phyloP scores from a whole-genome alignment of 2,113 vertebrate species.

The Oostethus manadensis region DNA sequence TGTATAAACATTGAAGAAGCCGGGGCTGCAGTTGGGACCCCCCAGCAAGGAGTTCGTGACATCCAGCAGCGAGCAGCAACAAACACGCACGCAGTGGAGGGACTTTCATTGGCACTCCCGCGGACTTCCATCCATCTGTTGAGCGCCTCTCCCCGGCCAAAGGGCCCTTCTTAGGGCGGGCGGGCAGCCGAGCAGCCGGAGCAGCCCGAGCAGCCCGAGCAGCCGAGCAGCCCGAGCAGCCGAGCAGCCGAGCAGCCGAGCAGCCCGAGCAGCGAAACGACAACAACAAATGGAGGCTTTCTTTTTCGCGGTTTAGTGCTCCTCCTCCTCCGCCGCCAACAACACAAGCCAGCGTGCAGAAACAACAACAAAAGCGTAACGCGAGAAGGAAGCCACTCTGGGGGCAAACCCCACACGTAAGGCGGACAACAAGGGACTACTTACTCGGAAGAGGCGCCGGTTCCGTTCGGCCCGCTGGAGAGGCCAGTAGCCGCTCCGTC shows the following conservation, averaged over 20 bases:
- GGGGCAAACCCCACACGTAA: constrained; percentile 15
- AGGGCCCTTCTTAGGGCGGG: constrained; percentile 18
- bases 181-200: too few relatives aligned
- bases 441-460: constrained; percentile 67
- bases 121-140: constrained; percentile 19
- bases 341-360: constrained; percentile 29
- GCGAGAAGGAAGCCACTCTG: constrained; percentile 13
- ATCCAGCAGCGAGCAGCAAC: too few relatives aligned
- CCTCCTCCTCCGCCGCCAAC: not conserved
- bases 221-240: too few relatives aligned
- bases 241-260: too few relatives aligned
- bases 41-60: too few relatives aligned
- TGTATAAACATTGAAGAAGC: too few relatives aligned
- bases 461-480: constrained; percentile 63
- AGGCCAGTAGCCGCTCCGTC: constrained; percentile 39
- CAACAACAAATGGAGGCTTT: too few relatives aligned
- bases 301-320: too few relatives aligned
- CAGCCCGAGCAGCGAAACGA: too few relatives aligned
- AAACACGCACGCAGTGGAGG: not conserved
- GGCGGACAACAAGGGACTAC: constrained; percentile 33
- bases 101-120: constrained; percentile 42
- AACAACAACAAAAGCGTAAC: constrained; percentile 62
- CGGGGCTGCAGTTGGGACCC: too few relatives aligned
- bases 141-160: constrained; percentile 5
- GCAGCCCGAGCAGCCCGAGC: too few relatives aligned